Evolutionary conservation across 2,113 vertebrate genomes (phyloP), one percentile per base, ranked within the genome.

Genomic region (Zosterops japonicus): DNA sequence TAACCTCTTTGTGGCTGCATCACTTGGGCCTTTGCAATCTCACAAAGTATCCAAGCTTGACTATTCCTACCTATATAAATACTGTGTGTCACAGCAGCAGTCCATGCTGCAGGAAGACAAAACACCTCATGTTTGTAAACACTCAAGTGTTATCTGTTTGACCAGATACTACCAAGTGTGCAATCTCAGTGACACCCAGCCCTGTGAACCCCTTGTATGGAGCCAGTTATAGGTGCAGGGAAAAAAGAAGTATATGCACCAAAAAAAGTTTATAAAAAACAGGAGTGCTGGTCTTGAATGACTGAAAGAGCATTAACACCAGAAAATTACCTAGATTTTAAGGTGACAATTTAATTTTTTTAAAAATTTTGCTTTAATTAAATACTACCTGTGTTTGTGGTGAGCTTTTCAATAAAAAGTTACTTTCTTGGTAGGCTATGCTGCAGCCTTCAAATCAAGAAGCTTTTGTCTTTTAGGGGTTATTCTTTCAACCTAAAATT

Each of bases 231-330:
- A 6, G 15, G 11, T 28, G 3, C 5, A 25, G 44, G 9, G 1
- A 11, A 41, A 22, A 28, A 6, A 29, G 2, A 4, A 31, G 8
- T 0, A 41, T 5, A 60, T 3, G 17, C 20, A 56, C 11, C 6
- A 61, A 56, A 94, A 9, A 9, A 9, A 24, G 3, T 31, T 56
- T 61, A 47, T 20, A 50, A 55, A 55, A 75, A 76, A 25, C 9
- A 60, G 5, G 65, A 75, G 23, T 28, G 8, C 12, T 74, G 41
- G 8, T 71, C 74, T 88, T 78, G 15, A 69, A 91, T 74, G 31
- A 76, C n/a, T 47, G 23, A 49, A 87, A 63, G 52, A 72, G 6
- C 9, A 79, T 83, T 49, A 83, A 3, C 39, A 50, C 33, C 33
- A 90, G 65, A 91, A 83, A 76, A 10, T 11, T 41, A 64, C 16